These are phyloP conservation scores for Dysidea cf. avara DNA, from an alignment of 37 sponge, comb jelly and placozoan genomes.

Conservation along the genomic window DNA sequence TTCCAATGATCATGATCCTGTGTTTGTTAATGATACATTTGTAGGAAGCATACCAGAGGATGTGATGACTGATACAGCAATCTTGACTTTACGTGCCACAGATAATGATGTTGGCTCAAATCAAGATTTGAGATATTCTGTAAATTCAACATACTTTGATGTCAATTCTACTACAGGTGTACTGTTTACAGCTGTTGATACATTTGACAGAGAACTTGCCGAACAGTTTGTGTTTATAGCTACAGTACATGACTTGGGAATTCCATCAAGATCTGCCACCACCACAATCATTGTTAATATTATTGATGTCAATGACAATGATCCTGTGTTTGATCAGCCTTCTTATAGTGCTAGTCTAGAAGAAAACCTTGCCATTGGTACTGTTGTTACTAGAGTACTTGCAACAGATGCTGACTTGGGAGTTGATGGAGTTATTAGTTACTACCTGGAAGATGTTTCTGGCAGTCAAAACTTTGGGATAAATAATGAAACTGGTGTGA, in stretches of 20 bases:
- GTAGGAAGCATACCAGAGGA: constrained; percentile 38
- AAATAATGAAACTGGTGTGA: constrained; percentile 56
- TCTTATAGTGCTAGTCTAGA: constrained; percentile 21
- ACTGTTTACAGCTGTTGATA: constrained; percentile 3
- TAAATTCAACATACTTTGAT: neutral
- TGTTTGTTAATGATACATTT: constrained; percentile 27
- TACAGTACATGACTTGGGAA: constrained; percentile 40
- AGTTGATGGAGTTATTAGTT: constrained; percentile 15
- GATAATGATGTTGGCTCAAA: constrained; percentile 63
- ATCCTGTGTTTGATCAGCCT: constrained; percentile 45
- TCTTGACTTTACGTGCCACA: constrained; percentile 49
- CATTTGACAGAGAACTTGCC: constrained; percentile 12
- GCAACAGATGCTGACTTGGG: constrained; percentile 57
- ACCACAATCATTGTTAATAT: constrained; percentile 28
- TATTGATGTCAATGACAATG: constrained; percentile 66
- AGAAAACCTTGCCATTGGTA: constrained; percentile 67
- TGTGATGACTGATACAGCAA: constrained; percentile 18
- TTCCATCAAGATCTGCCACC: constrained; percentile 25
- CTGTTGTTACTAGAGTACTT: constrained; percentile 38
- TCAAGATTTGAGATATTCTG: constrained; percentile 28
- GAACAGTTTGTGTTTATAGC: constrained; percentile 31
- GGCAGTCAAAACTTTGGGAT: constrained; percentile 61
- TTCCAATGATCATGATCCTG: constrained; percentile 61
- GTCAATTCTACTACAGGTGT: constrained; percentile 48
- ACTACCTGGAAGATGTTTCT: neutral